phyloP scores from a whole-genome alignment of 2,888 invertebrate species.

The Octonoba sinensis region DNA sequence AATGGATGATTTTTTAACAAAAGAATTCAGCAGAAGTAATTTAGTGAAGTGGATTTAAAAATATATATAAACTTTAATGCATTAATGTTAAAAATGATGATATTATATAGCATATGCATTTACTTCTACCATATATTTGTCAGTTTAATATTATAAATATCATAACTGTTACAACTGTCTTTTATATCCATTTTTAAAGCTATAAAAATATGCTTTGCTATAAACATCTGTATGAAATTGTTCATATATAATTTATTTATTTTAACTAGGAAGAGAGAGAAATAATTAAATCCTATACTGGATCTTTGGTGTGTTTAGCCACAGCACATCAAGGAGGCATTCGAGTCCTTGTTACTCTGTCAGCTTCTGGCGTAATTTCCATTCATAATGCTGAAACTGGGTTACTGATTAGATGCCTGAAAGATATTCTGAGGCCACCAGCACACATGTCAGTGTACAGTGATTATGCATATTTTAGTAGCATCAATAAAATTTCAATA shows the following conservation, averaged over 20 bases:
- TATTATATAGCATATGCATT: too few relatives aligned
- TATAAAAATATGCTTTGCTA: too few relatives aligned
- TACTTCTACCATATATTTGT: too few relatives aligned
- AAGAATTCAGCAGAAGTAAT: too few relatives aligned
- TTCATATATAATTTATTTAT: background rate
- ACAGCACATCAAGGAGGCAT: constrained; percentile 38
- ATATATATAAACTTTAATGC: too few relatives aligned
- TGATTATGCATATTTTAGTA: constrained; percentile 37
- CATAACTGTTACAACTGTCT: too few relatives aligned
- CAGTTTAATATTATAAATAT: too few relatives aligned
- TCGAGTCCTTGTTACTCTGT: constrained; percentile 19
- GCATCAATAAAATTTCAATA: constrained; percentile 7
- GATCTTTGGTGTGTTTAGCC: constrained; percentile 17
- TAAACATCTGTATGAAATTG: too few relatives aligned
- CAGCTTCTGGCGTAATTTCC: constrained; percentile 27
- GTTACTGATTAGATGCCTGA: constrained; percentile 26
- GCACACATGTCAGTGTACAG: constrained; percentile 25
- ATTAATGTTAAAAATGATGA: too few relatives aligned
- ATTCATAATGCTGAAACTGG: constrained; percentile 39
- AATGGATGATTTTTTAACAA: too few relatives aligned
- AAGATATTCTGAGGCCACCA: constrained; percentile 1
- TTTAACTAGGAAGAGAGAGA: constrained; percentile 31
- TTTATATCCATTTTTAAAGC: too few relatives aligned
- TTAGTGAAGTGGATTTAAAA: too few relatives aligned
- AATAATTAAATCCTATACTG: constrained; percentile 3